Evolutionary conservation across 1,140 invertebrate genomes (phyloP), one percentile per base, ranked within the genome.

Genomic region (Eurosta solidaginis): DNA sequence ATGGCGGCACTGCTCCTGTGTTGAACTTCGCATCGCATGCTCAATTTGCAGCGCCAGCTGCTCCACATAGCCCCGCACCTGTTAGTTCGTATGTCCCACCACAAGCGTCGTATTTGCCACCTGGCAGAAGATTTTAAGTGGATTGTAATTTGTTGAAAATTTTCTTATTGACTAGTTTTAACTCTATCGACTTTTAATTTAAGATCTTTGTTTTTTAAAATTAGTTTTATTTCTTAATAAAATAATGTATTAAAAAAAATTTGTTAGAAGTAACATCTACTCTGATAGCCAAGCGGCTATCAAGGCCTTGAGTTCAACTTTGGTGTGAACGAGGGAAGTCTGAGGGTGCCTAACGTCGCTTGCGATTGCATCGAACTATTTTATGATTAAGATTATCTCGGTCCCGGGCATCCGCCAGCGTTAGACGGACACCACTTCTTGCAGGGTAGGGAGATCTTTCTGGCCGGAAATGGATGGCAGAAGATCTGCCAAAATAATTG

Each of bases 51-150:
- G 77, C 68, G 6, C 76, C 29, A 22, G 29, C 59, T 22, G 73
- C 78, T 44, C 73, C 75, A 20, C 20, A 25, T 20, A 14, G 20
- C 52, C 17, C 17, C 76, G 47, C 45, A 33, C 45, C 75, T 14
- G 20, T 25, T 44, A 77, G 20, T 44, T 59, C 74, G 27, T 78
- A 78, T 40, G 50, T 78, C 27, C 74, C 74, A 36, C 78, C 78
- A 68, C 79, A 79, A 76, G 68, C 79, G 44, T 47, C 79, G 76
- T 79, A 79, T 76, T 76, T 79, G 77, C 79, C 79, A 74, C 76
- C 79, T 45, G 50, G 77, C 79, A 79, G 74, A 80, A 29, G 77
- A 47, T 40, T 80, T 52, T 80, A 80, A 78, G 47, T 17, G 63
- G 63, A 68, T 42, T 79, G 36, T 80, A 20, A 78, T 25, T n/a